Base-by-base conservation (phyloP, 2,888 invertebrate genomes). In the Ceramica pisi region DNA sequence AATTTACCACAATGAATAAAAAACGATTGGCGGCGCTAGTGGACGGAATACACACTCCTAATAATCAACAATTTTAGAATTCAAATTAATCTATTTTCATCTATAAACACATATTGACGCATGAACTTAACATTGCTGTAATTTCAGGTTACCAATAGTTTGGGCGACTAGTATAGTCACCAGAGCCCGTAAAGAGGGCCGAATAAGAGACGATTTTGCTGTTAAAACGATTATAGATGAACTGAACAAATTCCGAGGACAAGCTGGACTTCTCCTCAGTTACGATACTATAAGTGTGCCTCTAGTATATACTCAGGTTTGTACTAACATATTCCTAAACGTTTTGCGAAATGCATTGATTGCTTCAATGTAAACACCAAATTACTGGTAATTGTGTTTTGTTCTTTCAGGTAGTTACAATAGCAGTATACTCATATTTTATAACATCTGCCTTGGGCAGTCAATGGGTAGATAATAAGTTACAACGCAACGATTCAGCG, bases 141-240 rank as follows among this genome's bases (percentile, higher is more conserved):
- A 67, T 84, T 90, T 64, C 86, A 97, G 97, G 97, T 94, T 99
- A 87, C 98, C 99, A 12, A 98, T 99, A 78, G 98, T 98, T 16
- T 99, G 99, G 99, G 98, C 98, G 1, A 97, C 98, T 1, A 98
- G 98, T 92, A 98, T 99, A 85, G 98, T 98, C 74, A 98, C 98
- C 0, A 95, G 98, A 80, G 98, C 98, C 6, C 96, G 98, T n/a
- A 98, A 98, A 89, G 98, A 98, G 93, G 98, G 98, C 21, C 96
- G 98, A 85, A 98, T 98, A 88, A 96, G 98, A 75, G 98, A 98
- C 86, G 99, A 99, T 92, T 99, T 98, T 89, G 98, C 99, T 0
- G 98, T 99, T 0, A 98, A 99, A 91, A 99, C 99, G 7, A 97
- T 99, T 66, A 97, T 98, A 83, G 98, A 98, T 89, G 98, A 98